phyloP scores from a whole-genome alignment of 2,113 vertebrate species.

The Balaenoptera acutorostrata region DNA sequence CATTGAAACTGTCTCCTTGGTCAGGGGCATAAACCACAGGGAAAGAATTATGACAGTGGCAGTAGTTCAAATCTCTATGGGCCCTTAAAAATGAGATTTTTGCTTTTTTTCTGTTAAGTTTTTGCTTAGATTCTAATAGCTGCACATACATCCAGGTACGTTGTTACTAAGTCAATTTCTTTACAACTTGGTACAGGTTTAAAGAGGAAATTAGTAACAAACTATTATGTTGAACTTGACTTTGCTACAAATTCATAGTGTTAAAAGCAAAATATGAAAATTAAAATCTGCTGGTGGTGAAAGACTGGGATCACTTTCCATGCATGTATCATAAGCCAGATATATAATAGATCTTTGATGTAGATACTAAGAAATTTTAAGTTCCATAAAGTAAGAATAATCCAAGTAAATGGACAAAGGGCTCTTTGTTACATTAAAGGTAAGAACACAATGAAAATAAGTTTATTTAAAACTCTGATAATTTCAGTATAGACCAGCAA shows the following conservation, averaged over 20 bases:
- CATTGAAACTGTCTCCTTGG: not conserved
- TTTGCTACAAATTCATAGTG: not conserved
- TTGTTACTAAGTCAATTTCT: conserved; percentile 14
- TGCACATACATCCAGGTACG: not conserved
- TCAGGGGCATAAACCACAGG: not conserved
- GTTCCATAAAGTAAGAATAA: not conserved
- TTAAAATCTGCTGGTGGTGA: not conserved
- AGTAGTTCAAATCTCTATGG: not conserved
- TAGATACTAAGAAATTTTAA: not conserved
- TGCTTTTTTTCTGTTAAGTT: not conserved
- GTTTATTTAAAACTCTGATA: not conserved
- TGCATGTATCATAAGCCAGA: not conserved
- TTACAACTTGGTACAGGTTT: not conserved
- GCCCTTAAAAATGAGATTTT: not conserved
- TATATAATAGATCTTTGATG: not conserved
- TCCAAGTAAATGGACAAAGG: not conserved
- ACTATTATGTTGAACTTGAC: not conserved
- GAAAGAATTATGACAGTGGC: not conserved
- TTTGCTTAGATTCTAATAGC: not conserved
- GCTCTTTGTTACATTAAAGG: not conserved
- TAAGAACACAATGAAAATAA: not conserved
- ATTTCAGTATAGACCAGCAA: not conserved
- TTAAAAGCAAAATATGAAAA: not conserved
- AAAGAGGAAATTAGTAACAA: conserved; percentile 20
- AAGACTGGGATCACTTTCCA: not conserved